Conservation (phyloP, 2,888 invertebrate species). For the Chalcis sispes region DNA sequence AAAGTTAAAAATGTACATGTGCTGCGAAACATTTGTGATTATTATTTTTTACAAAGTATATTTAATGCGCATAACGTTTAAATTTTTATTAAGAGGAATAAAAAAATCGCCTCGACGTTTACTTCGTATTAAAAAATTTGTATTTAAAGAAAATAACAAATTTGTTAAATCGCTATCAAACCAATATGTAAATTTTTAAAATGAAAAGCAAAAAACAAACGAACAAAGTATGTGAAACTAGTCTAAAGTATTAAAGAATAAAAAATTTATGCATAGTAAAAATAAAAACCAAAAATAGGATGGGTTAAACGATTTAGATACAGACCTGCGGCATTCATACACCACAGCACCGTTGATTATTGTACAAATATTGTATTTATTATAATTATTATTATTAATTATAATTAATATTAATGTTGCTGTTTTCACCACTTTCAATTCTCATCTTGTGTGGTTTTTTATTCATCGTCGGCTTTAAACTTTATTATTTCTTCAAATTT, state of each 20-base stretch:
- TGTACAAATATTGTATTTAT: slow-evolving; percentile 76
- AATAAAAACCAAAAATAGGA: slow-evolving; percentile 46
- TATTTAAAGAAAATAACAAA: slow-evolving; percentile 26
- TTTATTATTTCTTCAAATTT: slow-evolving; percentile 60
- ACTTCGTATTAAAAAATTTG: slow-evolving; percentile 20
- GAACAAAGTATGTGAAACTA: slow-evolving; percentile 56
- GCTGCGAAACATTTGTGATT: not conserved
- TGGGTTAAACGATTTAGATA: slow-evolving; percentile 59
- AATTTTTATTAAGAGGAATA: slow-evolving; percentile 15
- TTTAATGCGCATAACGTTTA: not conserved
- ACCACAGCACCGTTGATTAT: slow-evolving; percentile 74
- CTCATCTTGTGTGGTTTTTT: slow-evolving; percentile 65
- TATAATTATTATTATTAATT: slow-evolving; percentile 75
- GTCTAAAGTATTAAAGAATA: slow-evolving; percentile 55
- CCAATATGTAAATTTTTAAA: slow-evolving; percentile 38
- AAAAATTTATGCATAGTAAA: slow-evolving; percentile 48
- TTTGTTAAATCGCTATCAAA: slow-evolving; percentile 41
- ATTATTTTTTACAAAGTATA: slow-evolving; percentile 43
- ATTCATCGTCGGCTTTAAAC: slow-evolving; percentile 65
- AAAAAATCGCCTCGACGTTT: slow-evolving; percentile 42
- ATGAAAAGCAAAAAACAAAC: slow-evolving; percentile 36
- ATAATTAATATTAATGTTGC: slow-evolving; percentile 75
- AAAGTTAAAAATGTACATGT: too few species aligned
- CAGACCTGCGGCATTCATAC: slow-evolving; percentile 64
- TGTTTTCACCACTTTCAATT: slow-evolving; percentile 72